Percentiles rank a stretch among this genome's conserved stretches.
These are phyloP conservation scores for Bemisia tabaci DNA, from an alignment of 1,140 invertebrate species.

Conservation along the genomic window DNA sequence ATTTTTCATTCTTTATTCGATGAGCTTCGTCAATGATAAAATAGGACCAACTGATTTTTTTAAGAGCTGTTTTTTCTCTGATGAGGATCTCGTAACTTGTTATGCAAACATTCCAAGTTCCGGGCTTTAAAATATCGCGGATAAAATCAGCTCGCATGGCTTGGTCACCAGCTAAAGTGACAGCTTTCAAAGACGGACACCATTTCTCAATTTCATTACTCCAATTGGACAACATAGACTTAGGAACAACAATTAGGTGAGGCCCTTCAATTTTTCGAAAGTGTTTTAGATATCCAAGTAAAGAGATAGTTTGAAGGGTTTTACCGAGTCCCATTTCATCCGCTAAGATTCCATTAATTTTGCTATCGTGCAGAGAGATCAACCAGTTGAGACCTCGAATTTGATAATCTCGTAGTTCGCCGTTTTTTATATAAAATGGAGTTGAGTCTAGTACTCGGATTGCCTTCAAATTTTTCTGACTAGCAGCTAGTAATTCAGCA, in stretches of 20 bases:
- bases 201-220: slow-evolving; percentile 96
- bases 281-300: slow-evolving; percentile 96
- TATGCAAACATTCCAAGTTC: slow-evolving; percentile 96
- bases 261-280: slow-evolving; percentile 88
- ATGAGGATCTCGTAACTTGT: slow-evolving; percentile 99
- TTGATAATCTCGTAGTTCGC: slow-evolving; percentile 97
- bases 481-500: slow-evolving; percentile 88
- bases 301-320: slow-evolving; percentile 95
- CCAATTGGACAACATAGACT: slow-evolving; percentile 98
- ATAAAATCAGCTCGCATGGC: slow-evolving; percentile 86
- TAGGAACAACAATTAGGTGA: slow-evolving; percentile 99
- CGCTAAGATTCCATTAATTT: slow-evolving; percentile 97
- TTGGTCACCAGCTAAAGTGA: slow-evolving; percentile 92
- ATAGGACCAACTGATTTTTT: slow-evolving; percentile 94
- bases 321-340: slow-evolving; percentile 99
- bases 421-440: slow-evolving; percentile 77
- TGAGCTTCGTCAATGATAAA: slow-evolving; percentile 97
- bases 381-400: slow-evolving; percentile 98
- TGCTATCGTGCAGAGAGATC: slow-evolving; percentile 97
- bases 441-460: slow-evolving; percentile 83
- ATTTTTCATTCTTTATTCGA: slow-evolving; percentile 99
- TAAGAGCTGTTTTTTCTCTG: slow-evolving; percentile 88
- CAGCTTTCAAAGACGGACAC: slow-evolving; percentile 83
- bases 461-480: slow-evolving; percentile 55
- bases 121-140: slow-evolving; percentile 83